A percentile compares a stretch with the other conserved stretches of the same genome.
Conservation (phyloP, 1,140 invertebrate species). For the Gonatopus flavifemur region DNA sequence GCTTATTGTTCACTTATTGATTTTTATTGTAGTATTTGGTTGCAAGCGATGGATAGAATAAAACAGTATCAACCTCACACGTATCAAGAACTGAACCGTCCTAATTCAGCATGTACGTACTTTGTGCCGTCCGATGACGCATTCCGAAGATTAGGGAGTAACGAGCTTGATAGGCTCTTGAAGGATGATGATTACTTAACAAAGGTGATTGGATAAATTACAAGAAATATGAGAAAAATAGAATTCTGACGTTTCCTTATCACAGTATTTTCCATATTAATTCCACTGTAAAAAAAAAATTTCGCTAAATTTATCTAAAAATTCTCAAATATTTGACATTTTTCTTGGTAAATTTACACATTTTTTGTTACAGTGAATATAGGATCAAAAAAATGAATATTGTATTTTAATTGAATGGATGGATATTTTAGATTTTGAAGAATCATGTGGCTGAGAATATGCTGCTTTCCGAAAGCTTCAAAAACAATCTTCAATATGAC, state of each 20-base stretch:
- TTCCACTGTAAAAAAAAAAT: no score
- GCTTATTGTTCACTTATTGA: no score
- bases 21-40: constrained; percentile 46
- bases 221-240: neutral
- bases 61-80: constrained; percentile 34
- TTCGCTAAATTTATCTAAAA: no score
- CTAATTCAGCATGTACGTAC: constrained; percentile 51
- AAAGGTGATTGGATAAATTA: neutral
- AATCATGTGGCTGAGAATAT: constrained; percentile 54
- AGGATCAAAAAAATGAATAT: no score
- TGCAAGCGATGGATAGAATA: constrained; percentile 49
- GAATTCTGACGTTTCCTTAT: neutral
- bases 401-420: no score
- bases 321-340: no score
- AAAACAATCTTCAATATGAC: constrained; percentile 48
- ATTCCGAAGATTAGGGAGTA: constrained; percentile 37
- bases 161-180: constrained; percentile 32
- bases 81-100: constrained; percentile 26
- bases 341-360: no score
- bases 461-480: constrained; percentile 48
- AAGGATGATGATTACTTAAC: constrained; percentile 3
- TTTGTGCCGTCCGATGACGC: constrained; percentile 60
- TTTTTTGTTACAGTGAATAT: no score
- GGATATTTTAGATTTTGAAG: constrained; percentile 44
- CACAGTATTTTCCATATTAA: no score